Base-by-base conservation (phyloP, 2,888 invertebrate species). In the Stenurella melanura region DNA sequence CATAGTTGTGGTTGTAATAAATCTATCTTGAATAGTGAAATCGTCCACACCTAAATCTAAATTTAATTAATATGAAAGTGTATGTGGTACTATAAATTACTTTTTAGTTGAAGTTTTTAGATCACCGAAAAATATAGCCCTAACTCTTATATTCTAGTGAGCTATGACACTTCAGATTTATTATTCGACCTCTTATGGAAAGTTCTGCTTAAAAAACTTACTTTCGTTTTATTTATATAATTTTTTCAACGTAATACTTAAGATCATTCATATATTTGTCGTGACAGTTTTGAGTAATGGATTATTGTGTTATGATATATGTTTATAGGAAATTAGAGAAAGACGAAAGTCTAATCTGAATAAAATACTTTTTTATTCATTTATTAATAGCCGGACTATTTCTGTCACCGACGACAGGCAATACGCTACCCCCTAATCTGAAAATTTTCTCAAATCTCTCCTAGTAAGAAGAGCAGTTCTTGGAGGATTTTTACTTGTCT, bases 61-160 rank as follows among this genome's bases (percentile, higher is more conserved):
- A 50, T 50, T 50, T 50, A 50, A 50, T 50, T 50, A 50, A 50
- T 50, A n/a, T 42, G 50, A 50, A 50, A 50, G 50, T 50, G 50
- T 6, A 50, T 50, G 50, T 50, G n/a, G 50, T 50, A 6, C 50
- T n/a, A 50, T 50, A 50, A 50, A 50, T 50, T 50, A 50, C n/a
- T 50, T 50, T 50, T 50, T 50, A 5, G 50, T 50, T 50, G 50
- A 50, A 50, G 50, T 50, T 50, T 50, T 50, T 50, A 50, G 50
- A 50, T 50, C 50, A 50, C 50, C n/a, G n/a, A 50, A 50, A 50
- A 50, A 50, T 50, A 50, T 50, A 50, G 50, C 50, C 50, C n/a
- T 50, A 42, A 42, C 42, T 42, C 42, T 42, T 42, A 50, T 50
- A n/a, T 15, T 50, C 50, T 50, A 50, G 50, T 15, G 15, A 50